phyloP scores from a whole-genome alignment of 2,113 vertebrate species.

The Brienomyrus longianalis region DNA sequence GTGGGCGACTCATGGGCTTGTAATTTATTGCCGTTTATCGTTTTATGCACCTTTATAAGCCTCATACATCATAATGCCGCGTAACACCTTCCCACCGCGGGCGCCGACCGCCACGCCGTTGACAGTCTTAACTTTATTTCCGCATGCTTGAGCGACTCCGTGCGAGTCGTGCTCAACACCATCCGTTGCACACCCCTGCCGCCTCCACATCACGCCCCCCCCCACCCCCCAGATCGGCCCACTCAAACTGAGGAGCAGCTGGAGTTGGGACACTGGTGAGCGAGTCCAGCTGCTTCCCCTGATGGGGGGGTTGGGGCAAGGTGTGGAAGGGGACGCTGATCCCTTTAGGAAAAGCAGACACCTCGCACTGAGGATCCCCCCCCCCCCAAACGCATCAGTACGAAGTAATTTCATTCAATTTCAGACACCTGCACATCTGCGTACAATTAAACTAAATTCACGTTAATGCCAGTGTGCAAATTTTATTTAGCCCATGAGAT shows the following conservation, averaged over 20 bases:
- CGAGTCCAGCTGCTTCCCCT: neutral
- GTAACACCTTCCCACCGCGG: neutral
- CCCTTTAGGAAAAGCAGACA: neutral
- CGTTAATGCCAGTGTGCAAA: neutral
- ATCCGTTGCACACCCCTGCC: neutral
- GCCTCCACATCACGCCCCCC: neutral
- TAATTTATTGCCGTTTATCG: slow-evolving; percentile 9
- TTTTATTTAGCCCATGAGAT: neutral
- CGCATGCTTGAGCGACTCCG: neutral
- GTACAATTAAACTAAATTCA: no score
- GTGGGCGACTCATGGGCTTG: neutral
- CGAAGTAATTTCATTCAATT: neutral
- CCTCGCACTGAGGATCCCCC: neutral
- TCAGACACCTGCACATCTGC: neutral
- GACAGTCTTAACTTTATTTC: neutral
- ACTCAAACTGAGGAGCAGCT: neutral
- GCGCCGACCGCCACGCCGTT: neutral
- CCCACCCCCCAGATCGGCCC: neutral
- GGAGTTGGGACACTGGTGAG: neutral
- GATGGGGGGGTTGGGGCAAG: neutral
- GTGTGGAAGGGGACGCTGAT: neutral
- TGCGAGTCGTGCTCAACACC: neutral
- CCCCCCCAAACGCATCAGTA: neutral
- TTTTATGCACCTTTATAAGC: slow-evolving; percentile 3
- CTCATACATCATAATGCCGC: slow-evolving; percentile 1